Evolutionary conservation across 2,113 vertebrate genomes (phyloP).

Genomic region (Periophthalmodon schlosseri): DNA sequence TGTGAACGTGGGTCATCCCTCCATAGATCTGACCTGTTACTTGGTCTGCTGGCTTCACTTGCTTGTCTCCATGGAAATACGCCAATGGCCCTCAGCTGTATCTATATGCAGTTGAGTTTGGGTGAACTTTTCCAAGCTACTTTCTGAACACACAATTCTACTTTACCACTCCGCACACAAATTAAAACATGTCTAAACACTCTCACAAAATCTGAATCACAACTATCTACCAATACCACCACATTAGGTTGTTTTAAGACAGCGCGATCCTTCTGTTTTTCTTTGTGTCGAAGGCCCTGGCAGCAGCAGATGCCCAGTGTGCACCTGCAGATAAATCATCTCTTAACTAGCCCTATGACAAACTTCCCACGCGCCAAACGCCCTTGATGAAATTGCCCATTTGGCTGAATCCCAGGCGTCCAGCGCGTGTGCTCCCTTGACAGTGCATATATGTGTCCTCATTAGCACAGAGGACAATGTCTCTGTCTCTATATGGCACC

Average conservation of each 20-base stretch:
- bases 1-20: too few species aligned
- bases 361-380: constrained; percentile 62
- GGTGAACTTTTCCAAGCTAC: too few species aligned
- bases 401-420: constrained; percentile 70
- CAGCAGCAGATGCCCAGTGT: constrained; percentile 34
- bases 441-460: constrained; percentile 53
- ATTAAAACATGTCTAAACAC: background rate
- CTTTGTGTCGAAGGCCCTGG: constrained; percentile 39
- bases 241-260: background rate
- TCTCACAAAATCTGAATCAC: background rate
- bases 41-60: too few species aligned
- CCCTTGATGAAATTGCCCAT: constrained; percentile 76
- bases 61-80: too few species aligned
- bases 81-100: too few species aligned
- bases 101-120: too few species aligned
- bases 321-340: constrained; percentile 64
- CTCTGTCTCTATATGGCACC: constrained; percentile 12
- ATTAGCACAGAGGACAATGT: constrained; percentile 34
- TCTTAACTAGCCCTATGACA: constrained; percentile 60
- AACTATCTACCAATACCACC: background rate
- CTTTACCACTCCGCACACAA: background rate
- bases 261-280: background rate
- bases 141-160: background rate
- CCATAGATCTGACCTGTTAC: too few species aligned
- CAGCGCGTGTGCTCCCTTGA: constrained; percentile 49